Base-by-base conservation (phyloP, 2,113 vertebrate genomes). In the Rhynchopsitta pachyrhyncha region DNA sequence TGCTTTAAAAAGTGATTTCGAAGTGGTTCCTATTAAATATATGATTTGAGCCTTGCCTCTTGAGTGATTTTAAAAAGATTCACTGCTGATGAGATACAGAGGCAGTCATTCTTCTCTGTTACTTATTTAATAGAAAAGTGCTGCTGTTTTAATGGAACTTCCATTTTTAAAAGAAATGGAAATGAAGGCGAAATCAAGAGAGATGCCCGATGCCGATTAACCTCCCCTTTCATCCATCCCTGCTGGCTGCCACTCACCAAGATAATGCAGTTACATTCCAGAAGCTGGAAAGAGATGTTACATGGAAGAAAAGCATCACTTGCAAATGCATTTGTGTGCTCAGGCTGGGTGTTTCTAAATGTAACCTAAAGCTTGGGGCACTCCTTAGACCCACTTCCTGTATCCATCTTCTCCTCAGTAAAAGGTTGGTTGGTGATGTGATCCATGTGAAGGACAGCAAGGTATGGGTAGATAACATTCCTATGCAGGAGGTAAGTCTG, bases 11-110 rank as follows among this genome's bases (percentile, higher is more conserved):
- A 94, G 93, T 96, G 91, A 73, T 94, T 91, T 95, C 66, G 3
- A 75, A 95, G 96, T 95, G 96, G 74, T 95, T 96, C 94, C 91
- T 96, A 97, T 96, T 96, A 97, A 97, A 97, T 94, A 90, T 85
- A 92, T 95, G 82, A 87, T 94, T 96, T 94, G 82, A 97, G 95
- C 53, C 75, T 92, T 89, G 93, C 92, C 93, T 96, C 96, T 90
- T 69, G 92, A 96, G 90, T 96, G 93, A 84, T 94, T 96, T 96
- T 79, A 59, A 84, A 89, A 92, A 84, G 93, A 91, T 85, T 76
- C 49, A 42, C 13, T 64, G 92, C 92, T 88, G 91, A 76, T 94
- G 93, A 96, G 92, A 33, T 91, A 47, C 42, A 41, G 86, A 92
- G 86, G 80, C 69, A 96, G 93, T 50, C 88, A 69, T 88, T 92